Conservation (phyloP, 2,888 invertebrate species). For the Clivina fossor region DNA sequence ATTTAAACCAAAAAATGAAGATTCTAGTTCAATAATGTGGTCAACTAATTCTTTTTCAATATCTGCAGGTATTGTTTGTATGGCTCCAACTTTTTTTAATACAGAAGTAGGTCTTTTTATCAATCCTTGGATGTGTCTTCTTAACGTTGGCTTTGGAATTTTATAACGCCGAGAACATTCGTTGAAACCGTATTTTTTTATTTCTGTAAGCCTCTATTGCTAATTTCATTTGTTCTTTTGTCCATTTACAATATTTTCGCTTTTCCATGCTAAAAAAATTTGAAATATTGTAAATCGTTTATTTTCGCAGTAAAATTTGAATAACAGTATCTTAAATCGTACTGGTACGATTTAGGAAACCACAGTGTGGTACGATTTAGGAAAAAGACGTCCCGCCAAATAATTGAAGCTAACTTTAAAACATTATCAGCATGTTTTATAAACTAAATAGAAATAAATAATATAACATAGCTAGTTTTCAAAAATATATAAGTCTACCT, state of each 20-base stretch:
- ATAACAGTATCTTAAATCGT: not conserved
- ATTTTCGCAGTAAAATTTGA: not conserved
- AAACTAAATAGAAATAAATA: constrained; percentile 7
- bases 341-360: not conserved
- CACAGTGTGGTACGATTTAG: constrained; percentile 1
- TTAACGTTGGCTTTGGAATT: not conserved
- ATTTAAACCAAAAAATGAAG: not conserved
- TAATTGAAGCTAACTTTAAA: constrained; percentile 8
- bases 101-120: not conserved
- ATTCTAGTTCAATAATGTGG: not conserved
- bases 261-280: too few species aligned
- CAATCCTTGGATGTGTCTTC: not conserved
- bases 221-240: too few species aligned
- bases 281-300: too few species aligned
- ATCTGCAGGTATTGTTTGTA: not conserved
- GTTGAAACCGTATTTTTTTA: too few species aligned
- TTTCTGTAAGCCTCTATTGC: too few species aligned
- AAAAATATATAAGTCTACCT: constrained; percentile 1
- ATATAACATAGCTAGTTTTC: not conserved
- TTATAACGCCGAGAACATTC: too few species aligned
- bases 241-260: too few species aligned
- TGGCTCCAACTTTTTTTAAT: not conserved
- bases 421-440: constrained; percentile 9
- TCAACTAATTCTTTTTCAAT: not conserved
- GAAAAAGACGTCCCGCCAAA: constrained; percentile 5